phyloP scores from a whole-genome alignment of 2,888 invertebrate genomes.

The Drosophila imparisetae region DNA sequence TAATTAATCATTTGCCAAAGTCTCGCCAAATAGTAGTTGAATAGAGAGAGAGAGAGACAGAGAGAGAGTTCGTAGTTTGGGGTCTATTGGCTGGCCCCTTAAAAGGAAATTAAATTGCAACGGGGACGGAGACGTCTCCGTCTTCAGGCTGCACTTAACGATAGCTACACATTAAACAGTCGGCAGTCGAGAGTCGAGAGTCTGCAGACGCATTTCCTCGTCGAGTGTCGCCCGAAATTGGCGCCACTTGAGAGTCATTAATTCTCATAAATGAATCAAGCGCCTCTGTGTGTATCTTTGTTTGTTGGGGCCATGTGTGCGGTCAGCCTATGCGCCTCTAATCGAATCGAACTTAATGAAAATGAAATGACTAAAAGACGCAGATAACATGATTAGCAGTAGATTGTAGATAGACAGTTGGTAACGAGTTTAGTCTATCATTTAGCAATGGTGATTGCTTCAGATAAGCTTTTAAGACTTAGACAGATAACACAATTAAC shows the following conservation, averaged over 20 bases:
- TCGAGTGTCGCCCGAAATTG: conserved; percentile 51
- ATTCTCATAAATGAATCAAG: conserved; percentile 69
- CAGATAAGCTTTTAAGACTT: not conserved
- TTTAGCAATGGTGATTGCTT: not conserved
- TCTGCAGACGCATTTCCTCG: conserved; percentile 9
- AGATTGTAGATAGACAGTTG: not conserved
- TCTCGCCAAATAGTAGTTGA: conserved; percentile 29
- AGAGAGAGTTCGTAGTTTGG: not conserved
- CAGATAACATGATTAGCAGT: conserved; percentile 60
- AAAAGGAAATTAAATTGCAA: conserved; percentile 75
- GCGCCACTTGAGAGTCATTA: conserved; percentile 75
- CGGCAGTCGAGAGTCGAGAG: not conserved
- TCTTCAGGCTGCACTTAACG: conserved; percentile 35
- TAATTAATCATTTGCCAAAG: conserved; percentile 73
- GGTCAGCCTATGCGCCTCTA: conserved; percentile 35
- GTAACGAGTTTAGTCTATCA: not conserved
- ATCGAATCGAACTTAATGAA: conserved; percentile 68
- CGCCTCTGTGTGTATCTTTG: not conserved
- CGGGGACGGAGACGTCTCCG: not conserved
- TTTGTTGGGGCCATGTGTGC: conserved; percentile 5
- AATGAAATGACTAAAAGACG: conserved; percentile 57
- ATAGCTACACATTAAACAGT: not conserved
- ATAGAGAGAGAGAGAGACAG: not conserved
- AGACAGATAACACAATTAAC: not conserved
- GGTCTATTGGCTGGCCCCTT: conserved; percentile 29